A percentile compares a stretch with the other conserved stretches of the same genome.
Evolutionary conservation across 1,140 invertebrate species (phyloP).

Genomic region (Microplitis demolitor): DNA sequence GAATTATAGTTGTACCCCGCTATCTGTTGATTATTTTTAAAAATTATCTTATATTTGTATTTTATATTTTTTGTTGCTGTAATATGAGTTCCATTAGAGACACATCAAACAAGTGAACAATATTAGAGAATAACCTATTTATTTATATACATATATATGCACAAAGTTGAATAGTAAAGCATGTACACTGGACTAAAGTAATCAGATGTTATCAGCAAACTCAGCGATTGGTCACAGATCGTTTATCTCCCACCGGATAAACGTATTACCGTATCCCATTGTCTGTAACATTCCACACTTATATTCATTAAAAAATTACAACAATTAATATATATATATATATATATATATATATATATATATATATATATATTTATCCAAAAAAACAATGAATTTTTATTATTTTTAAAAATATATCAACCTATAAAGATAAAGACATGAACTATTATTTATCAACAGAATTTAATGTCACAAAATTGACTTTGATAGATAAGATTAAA

Average conservation of each 20-base stretch:
- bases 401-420: no score
- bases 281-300: constrained; percentile 16
- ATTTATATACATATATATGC: neutral
- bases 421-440: no score
- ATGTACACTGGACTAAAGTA: constrained; percentile 37
- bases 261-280: constrained; percentile 35
- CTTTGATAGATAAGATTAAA: constrained; percentile 6
- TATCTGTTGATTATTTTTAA: no score
- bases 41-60: no score
- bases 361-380: neutral
- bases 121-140: neutral
- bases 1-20: no score
- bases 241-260: constrained; percentile 43
- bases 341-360: no score
- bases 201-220: constrained; percentile 49
- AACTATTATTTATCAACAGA: no score
- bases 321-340: neutral
- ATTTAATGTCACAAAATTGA: no score
- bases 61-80: no score
- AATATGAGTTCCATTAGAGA: no score
- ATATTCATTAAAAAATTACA: neutral
- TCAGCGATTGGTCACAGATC: constrained; percentile 42
- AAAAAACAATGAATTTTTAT: no score
- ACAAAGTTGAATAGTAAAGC: neutral
- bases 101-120: no score